Percentiles rank a stretch among this genome's conserved stretches.
Evolutionary conservation across 2,113 vertebrate genomes (phyloP).

Genomic region (Ahaetulla prasina): DNA sequence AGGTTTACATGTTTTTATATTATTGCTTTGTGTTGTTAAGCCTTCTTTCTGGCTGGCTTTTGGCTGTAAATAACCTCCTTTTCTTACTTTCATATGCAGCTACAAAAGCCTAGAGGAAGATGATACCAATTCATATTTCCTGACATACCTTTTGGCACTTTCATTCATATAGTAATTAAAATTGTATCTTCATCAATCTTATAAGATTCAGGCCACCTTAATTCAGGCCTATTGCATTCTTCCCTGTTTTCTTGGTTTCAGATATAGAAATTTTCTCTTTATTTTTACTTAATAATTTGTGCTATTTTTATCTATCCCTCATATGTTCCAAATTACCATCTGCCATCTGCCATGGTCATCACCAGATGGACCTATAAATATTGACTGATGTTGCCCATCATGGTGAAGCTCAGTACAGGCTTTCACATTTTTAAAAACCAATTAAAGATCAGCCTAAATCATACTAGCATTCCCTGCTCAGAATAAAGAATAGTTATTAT

Average conservation of each 20-base stretch:
- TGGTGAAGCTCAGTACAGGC: not conserved
- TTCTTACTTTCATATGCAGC: not conserved
- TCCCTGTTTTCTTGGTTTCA: not conserved
- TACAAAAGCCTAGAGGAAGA: not conserved
- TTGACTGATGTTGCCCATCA: not conserved
- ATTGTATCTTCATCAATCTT: not conserved
- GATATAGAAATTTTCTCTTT: not conserved
- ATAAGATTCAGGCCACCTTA: not conserved
- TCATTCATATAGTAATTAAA: not conserved
- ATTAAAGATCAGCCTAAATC: not conserved
- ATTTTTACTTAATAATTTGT: not conserved
- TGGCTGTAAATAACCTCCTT: not conserved
- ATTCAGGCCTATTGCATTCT: not conserved
- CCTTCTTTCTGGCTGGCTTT: not conserved
- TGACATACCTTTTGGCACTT: not conserved
- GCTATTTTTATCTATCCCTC: not conserved
- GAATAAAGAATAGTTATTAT: not conserved
- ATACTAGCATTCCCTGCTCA: not conserved
- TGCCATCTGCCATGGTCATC: not conserved
- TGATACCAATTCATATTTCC: not conserved
- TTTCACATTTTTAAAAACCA: not conserved
- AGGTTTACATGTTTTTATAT: not conserved
- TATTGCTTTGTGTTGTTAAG: not conserved
- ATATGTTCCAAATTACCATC: not conserved
- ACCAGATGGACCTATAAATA: not conserved